phyloP scores from a whole-genome alignment of 2,888 invertebrate genomes.

The Drosophila eohydei region DNA sequence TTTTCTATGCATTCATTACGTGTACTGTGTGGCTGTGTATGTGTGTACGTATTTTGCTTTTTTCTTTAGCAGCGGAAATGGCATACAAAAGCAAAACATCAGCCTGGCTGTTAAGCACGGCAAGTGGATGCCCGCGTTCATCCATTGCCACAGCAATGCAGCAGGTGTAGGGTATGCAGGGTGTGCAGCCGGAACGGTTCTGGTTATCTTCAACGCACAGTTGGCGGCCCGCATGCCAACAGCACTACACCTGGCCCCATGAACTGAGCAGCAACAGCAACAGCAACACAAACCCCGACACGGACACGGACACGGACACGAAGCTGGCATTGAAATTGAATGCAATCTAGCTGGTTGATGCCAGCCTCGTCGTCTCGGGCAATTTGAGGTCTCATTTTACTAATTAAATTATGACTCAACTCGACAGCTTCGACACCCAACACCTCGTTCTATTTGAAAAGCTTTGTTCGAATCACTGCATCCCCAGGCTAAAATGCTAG shows the following conservation, averaged over 20 bases:
- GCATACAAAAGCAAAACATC: constrained; percentile 65
- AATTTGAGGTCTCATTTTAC: constrained; percentile 80
- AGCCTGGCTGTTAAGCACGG: constrained; percentile 42
- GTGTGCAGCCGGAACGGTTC: constrained; percentile 14
- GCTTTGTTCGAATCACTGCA: constrained; percentile 21
- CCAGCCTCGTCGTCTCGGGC: constrained; percentile 47
- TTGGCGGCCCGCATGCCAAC: constrained; percentile 45
- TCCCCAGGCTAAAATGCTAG: constrained; percentile 3
- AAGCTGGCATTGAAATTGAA: constrained; percentile 63
- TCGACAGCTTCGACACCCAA: constrained; percentile 62
- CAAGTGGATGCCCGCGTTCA: constrained; percentile 31
- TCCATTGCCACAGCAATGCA: constrained; percentile 6
- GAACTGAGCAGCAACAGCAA: constrained; percentile 15
- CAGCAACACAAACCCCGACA: constrained; percentile 15
- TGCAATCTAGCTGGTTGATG: constrained; percentile 41
- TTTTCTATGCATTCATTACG: constrained; percentile 73
- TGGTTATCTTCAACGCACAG: constrained; percentile 72
- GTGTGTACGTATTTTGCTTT: constrained; percentile 14
- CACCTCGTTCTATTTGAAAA: constrained; percentile 34
- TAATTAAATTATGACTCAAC: constrained; percentile 76
- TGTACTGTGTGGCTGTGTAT: constrained; percentile 33
- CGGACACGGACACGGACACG: constrained; percentile 20
- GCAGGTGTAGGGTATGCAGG: not conserved
- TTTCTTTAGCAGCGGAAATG: constrained; percentile 64
- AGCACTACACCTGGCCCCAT: constrained; percentile 37